Base-by-base conservation (phyloP, 2,797 vertebrate genomes). In the Enteromius anoplus region DNA sequence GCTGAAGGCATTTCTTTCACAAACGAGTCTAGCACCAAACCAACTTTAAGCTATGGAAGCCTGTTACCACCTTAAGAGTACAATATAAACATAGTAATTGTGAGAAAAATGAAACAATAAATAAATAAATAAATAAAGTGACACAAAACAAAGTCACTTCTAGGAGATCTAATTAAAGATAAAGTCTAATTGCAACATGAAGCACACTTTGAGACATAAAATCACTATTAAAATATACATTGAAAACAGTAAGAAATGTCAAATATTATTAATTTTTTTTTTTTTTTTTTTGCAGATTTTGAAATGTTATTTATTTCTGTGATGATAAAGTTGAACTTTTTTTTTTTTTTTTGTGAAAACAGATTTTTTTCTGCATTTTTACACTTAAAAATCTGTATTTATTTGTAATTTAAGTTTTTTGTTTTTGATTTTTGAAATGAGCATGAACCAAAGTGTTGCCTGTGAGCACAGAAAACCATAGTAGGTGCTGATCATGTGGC, bases 401-500 rank as follows among this genome's bases (percentile, higher is more conserved):
- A 45, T 69, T 15, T 69, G 3, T 26, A 69, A 26, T 34, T 1
- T 15, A 34, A 19, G 32, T 32, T 32, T 32, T 8, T 3, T 11
- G 34, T 34, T 9, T 65, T 3, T 37, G n/a, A n/a, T n/a, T n/a
- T n/a, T n/a, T 23, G 53, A 85, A 70, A 58, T 51, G 62, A 86
- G 66, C 58, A 66, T 53, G 29, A 83, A 69, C 66, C 62, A 34
- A 58, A 60, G 65, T 68, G 23, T 60, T 77, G 49, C 26, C 51
- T 55, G 66, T 83, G 58, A 85, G 29, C 7, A 12, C 55, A 26
- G 45, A 78, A 77, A 65, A 60, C 64, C 60, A 26, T 60, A 55
- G 49, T 68, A 47, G 37, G 49, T 78, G 45, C 70, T 81, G 73
- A 83, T 78, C 65, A 81, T 70, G 65, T 37, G 68, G 53, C 49